A percentile compares a stretch with the other conserved stretches of the same genome.
phyloP scores from a whole-genome alignment of 2,797 vertebrate genomes.

The Denticeps clupeoides region DNA sequence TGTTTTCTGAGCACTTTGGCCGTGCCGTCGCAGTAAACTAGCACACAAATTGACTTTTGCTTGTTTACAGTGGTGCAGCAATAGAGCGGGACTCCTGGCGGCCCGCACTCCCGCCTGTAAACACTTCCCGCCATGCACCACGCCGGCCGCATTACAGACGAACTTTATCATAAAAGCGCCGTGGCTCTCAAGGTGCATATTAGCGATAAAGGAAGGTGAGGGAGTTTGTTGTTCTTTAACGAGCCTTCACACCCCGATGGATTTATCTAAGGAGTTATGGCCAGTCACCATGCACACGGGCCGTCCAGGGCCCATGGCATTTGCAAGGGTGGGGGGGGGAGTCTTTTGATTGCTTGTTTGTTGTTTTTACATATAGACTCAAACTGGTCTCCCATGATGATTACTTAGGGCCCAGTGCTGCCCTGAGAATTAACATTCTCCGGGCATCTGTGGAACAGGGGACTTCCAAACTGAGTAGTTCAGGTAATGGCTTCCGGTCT shows the following conservation, averaged over 20 bases:
- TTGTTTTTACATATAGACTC: not conserved
- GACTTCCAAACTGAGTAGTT: too few species aligned
- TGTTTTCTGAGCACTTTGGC: not conserved
- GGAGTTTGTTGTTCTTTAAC: slow-evolving; percentile 35
- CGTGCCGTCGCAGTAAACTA: slow-evolving; percentile 20
- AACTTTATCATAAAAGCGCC: slow-evolving; percentile 34
- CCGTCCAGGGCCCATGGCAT: not conserved
- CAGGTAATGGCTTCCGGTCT: too few species aligned
- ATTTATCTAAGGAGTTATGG: slow-evolving; percentile 31
- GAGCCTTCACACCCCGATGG: slow-evolving; percentile 32
- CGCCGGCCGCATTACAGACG: slow-evolving; percentile 9
- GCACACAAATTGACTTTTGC: slow-evolving; percentile 23
- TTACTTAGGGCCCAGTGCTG: not conserved
- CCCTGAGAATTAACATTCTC: too few species aligned
- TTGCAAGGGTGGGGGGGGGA: not conserved
- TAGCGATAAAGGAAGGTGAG: slow-evolving; percentile 40
- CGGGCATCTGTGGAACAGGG: too few species aligned
- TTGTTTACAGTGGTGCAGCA: slow-evolving; percentile 26
- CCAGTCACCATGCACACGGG: slow-evolving; percentile 26
- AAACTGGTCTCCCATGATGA: not conserved
- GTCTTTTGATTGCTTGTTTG: not conserved
- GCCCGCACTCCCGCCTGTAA: not conserved
- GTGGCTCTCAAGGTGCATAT: slow-evolving; percentile 36
- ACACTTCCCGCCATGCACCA: slow-evolving; percentile 9
- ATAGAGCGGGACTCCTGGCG: too few species aligned